A percentile compares a stretch with the other conserved stretches of the same genome.
phyloP scores from a whole-genome alignment of 64 coral and sea anemone species.

The Astreopora myriophthalma region DNA sequence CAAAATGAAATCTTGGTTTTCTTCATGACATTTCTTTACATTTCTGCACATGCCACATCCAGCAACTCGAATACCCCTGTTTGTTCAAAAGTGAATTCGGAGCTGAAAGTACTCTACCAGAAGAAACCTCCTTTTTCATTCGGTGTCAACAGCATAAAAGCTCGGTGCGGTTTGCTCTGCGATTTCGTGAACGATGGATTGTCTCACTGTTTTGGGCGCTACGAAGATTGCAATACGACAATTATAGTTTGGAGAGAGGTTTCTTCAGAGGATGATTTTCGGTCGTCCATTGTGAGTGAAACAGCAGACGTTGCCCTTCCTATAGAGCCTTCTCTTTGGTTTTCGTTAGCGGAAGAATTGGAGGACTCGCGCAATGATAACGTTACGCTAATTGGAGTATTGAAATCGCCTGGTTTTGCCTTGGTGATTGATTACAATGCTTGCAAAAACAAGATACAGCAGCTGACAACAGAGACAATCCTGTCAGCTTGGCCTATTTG shows the following conservation, averaged over 20 bases:
- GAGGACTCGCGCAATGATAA: neutral
- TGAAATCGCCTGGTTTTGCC: constrained; percentile 23
- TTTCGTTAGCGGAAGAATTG: neutral
- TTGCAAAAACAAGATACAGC: neutral
- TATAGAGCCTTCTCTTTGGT: neutral
- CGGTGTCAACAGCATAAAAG: neutral
- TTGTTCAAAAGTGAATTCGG: neutral
- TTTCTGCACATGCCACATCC: neutral
- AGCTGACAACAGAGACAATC: neutral
- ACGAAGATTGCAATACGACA: neutral
- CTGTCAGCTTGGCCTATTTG: constrained; percentile 35
- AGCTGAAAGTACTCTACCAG: neutral
- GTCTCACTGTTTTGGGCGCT: neutral
- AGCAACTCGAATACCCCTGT: neutral
- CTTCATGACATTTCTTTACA: neutral
- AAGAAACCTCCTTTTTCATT: neutral
- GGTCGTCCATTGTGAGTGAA: neutral
- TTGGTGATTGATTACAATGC: constrained; percentile 21
- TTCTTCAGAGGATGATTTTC: neutral
- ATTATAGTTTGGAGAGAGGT: neutral
- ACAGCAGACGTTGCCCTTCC: constrained; percentile 1
- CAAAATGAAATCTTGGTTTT: neutral
- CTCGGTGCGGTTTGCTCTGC: neutral
- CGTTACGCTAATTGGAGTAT: neutral
- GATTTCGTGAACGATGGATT: neutral